These are phyloP conservation scores for Eristalis tenax DNA, from an alignment of 2,888 invertebrate species.

Conservation along the genomic window DNA sequence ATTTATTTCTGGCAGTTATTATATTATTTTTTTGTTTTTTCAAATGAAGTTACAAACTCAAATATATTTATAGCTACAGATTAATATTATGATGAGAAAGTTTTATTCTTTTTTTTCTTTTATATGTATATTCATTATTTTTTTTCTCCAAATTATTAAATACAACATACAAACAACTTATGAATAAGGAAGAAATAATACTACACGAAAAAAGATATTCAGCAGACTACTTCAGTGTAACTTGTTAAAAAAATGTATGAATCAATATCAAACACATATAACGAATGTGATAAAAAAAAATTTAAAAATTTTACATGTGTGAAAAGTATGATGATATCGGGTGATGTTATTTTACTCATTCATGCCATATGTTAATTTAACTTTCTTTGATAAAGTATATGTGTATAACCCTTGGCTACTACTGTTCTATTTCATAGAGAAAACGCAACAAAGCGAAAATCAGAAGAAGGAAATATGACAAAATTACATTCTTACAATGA, in stretches of 20 bases:
- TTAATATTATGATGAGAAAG: not conserved
- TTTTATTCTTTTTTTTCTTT: not conserved
- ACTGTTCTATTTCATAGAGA: slow-evolving; percentile 7
- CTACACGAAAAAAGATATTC: not conserved
- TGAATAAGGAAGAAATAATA: not conserved
- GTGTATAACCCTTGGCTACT: not conserved
- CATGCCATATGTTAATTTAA: not conserved
- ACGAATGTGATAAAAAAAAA: not conserved
- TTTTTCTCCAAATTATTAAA: not conserved
- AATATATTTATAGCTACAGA: slow-evolving; percentile 26
- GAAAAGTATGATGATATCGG: not conserved
- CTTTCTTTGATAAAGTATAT: not conserved
- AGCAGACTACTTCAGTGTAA: not conserved
- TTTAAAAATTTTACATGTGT: not conserved
- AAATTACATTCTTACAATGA: not conserved
- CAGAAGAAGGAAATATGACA: not conserved
- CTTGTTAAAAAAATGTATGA: not conserved
- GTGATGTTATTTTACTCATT: not conserved
- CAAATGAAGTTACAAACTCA: slow-evolving; percentile 29
- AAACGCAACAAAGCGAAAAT: not conserved
- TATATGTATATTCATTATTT: not conserved
- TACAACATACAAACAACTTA: not conserved
- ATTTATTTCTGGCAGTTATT: slow-evolving; percentile 53
- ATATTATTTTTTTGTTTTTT: not conserved
- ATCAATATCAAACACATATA: not conserved